Evolutionary conservation across 37 sponge, comb jelly and placozoan genomes (phyloP).

Genomic region (Halisarca cf. caerulea): DNA sequence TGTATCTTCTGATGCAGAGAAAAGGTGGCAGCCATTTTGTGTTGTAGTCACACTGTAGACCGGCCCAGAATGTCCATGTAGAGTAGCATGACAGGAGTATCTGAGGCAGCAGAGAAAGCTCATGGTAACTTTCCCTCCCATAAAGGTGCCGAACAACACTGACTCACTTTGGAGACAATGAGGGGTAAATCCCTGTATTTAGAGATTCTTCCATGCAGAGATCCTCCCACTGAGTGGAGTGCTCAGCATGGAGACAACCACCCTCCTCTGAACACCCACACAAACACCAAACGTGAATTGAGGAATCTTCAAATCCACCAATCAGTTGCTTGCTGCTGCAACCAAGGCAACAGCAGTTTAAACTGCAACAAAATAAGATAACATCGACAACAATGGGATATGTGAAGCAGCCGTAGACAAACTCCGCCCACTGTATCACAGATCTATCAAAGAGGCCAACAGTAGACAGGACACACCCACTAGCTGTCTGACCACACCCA

Average conservation of each 20-base stretch:
- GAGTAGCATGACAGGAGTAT: slow-evolving; percentile 1
- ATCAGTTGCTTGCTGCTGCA: slow-evolving; percentile 1
- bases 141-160: background rate
- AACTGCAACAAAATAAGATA: slow-evolving; percentile 32
- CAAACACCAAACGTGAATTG: slow-evolving; percentile 63
- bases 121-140: background rate
- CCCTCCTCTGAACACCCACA: slow-evolving; percentile 3
- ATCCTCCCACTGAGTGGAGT: background rate
- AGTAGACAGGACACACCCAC: no score
- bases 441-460: no score
- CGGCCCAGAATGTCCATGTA: slow-evolving; percentile 71
- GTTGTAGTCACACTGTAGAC: slow-evolving; percentile 61
- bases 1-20: slow-evolving; percentile 75
- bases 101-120: background rate
- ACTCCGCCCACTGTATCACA: no score
- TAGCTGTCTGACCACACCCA: no score
- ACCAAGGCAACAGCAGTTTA: slow-evolving; percentile 38
- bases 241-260: background rate
- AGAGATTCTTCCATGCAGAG: background rate
- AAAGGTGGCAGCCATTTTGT: slow-evolving; percentile 45
- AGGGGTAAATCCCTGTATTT: background rate
- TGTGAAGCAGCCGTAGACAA: no score
- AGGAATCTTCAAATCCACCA: slow-evolving; percentile 77
- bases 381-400: no score
- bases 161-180: background rate